phyloP scores from a whole-genome alignment of 37 sponge, comb jelly and placozoan species.

The Cladorhizidae sp. region DNA sequence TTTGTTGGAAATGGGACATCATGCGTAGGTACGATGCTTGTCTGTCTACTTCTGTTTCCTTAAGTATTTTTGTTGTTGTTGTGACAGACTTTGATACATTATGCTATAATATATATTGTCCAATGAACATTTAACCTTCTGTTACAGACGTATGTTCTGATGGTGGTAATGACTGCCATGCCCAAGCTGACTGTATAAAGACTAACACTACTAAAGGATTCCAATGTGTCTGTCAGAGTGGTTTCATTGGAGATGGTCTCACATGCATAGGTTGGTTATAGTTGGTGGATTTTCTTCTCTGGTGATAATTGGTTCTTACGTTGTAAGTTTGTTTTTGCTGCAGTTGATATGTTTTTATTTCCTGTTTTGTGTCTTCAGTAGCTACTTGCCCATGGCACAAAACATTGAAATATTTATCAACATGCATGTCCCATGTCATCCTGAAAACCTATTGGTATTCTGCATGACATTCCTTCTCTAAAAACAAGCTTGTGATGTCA shows the following conservation, averaged over 20 bases:
- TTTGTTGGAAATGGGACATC: not conserved
- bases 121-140: no score
- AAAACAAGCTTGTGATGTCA: no score
- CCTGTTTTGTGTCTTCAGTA: no score
- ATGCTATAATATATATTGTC: not conserved
- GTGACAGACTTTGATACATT: not conserved
- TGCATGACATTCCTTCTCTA: no score
- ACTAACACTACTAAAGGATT: not conserved
- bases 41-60: not conserved
- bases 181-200: slow-evolving; percentile 1
- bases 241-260: slow-evolving; percentile 1
- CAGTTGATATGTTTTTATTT: no score
- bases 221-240: not conserved
- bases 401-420: no score
- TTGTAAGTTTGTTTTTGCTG: no score
- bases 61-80: not conserved
- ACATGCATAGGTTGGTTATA: not conserved
- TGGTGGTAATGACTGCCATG: not conserved
- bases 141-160: not conserved
- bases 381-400: no score
- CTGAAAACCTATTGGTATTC: no score
- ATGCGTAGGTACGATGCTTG: not conserved
- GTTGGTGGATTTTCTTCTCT: not conserved
- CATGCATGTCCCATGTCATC: no score
- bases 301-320: no score